Conservation (phyloP, 2,888 invertebrate species). For the Leucoma salicis region DNA sequence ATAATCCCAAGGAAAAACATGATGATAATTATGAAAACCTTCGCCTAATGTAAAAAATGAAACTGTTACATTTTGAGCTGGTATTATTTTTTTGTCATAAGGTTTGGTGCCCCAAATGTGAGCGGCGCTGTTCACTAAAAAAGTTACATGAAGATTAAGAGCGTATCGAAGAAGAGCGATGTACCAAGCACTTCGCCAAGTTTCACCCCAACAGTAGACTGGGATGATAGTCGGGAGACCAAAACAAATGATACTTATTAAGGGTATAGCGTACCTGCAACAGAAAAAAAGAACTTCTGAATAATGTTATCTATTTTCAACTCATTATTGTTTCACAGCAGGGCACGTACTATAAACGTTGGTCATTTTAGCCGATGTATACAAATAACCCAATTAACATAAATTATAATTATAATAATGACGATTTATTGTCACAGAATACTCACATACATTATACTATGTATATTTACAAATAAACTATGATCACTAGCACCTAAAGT, state of each 20-base stretch:
- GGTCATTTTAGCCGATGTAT: too few species aligned
- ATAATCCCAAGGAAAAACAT: constrained; percentile 56
- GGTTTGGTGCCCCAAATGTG: constrained; percentile 76
- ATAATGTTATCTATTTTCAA: too few species aligned
- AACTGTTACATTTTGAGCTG: constrained; percentile 38
- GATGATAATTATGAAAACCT: constrained; percentile 59
- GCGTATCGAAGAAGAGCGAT: constrained; percentile 77
- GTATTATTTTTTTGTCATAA: constrained; percentile 58
- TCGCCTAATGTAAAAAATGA: constrained; percentile 43
- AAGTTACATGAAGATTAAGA: constrained; percentile 82
- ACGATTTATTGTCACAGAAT: too few species aligned
- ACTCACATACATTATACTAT: too few species aligned
- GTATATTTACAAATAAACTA: too few species aligned
- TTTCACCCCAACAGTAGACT: constrained; percentile 83
- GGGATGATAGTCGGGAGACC: constrained; percentile 81
- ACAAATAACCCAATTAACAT: too few species aligned
- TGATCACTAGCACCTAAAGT: too few species aligned
- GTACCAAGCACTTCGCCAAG: constrained; percentile 59
- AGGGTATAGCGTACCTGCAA: constrained; percentile 81
- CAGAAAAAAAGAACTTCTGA: too few species aligned
- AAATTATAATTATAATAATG: too few species aligned
- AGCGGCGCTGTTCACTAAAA: constrained; percentile 85
- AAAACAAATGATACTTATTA: constrained; percentile 81
- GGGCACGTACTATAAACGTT: too few species aligned
- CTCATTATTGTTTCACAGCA: too few species aligned